Percentiles rank a stretch among this genome's conserved stretches.
Conservation (phyloP, 2,888 invertebrate species). For the Leucophenga maculata region DNA sequence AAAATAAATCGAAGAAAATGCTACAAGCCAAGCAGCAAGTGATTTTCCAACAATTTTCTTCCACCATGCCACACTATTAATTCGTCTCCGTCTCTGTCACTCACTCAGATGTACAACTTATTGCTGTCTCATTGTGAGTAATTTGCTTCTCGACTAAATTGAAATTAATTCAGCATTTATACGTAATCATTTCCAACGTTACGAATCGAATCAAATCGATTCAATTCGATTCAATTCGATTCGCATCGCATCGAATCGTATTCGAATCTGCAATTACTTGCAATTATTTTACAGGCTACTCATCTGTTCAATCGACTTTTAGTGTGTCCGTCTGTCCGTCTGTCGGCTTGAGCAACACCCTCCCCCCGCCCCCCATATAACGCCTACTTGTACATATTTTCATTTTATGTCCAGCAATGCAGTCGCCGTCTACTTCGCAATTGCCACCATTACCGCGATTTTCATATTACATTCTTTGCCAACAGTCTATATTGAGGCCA, state of each 20-base stretch:
- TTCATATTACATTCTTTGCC: no score
- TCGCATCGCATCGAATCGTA: not conserved
- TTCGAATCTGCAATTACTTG: conserved; percentile 20
- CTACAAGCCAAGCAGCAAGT: no score
- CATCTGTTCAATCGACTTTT: not conserved
- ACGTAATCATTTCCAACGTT: conserved; percentile 13
- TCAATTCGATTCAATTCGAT: no score
- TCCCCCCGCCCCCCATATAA: no score
- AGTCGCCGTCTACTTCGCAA: not conserved
- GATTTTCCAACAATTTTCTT: not conserved
- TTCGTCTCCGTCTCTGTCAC: not conserved
- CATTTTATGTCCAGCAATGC: not conserved
- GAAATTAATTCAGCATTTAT: conserved; percentile 27
- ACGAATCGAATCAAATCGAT: not conserved
- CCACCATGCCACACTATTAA: not conserved
- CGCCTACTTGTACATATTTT: conserved; percentile 1
- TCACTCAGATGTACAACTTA: not conserved
- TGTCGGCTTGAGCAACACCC: not conserved
- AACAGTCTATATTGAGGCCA: conserved; percentile 3
- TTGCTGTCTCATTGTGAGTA: not conserved
- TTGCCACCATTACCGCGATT: not conserved
- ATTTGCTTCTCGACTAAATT: conserved; percentile 22
- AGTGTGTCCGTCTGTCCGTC: not conserved
- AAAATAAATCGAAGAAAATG: no score
- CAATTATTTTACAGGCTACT: not conserved